Evolutionary conservation across 2,888 invertebrate genomes (phyloP).

Genomic region (Drosophila hamatofila): DNA sequence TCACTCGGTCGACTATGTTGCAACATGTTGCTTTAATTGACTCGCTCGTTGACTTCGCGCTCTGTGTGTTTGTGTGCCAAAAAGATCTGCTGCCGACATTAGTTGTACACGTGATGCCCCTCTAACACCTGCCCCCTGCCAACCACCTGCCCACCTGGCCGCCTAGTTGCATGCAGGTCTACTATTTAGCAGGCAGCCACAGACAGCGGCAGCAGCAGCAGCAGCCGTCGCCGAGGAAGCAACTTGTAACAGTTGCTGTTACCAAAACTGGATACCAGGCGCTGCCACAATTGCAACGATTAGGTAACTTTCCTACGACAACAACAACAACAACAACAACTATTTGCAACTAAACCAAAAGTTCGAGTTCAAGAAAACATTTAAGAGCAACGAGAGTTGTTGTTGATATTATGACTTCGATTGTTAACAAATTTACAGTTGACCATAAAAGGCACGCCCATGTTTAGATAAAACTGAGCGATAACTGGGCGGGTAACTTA

Average conservation of each 20-base stretch:
- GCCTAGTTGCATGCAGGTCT: conserved; percentile 29
- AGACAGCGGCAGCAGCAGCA: conserved; percentile 14
- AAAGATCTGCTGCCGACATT: conserved; percentile 35
- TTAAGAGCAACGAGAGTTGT: conserved; percentile 27
- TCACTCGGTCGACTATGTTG: conserved; percentile 78
- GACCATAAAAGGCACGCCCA: conserved; percentile 24
- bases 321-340: conserved; percentile 6
- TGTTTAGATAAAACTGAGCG: not conserved
- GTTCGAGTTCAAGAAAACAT: conserved; percentile 83
- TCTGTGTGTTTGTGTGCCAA: conserved; percentile 70
- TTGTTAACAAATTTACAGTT: conserved; percentile 41
- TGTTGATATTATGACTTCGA: conserved; percentile 11
- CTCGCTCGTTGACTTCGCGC: conserved; percentile 41
- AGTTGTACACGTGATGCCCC: conserved; percentile 17
- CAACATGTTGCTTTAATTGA: conserved; percentile 78
- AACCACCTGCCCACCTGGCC: conserved; percentile 10
- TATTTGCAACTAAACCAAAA: conserved; percentile 52
- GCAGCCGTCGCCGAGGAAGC: conserved; percentile 57
- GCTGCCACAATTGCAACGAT: conserved; percentile 53
- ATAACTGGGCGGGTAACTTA: conserved; percentile 30
- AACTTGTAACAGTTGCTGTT: conserved; percentile 59
- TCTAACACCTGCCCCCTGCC: conserved; percentile 5
- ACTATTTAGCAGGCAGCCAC: conserved; percentile 52
- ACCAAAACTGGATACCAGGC: conserved; percentile 52
- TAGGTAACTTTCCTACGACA: conserved; percentile 61